A percentile compares a stretch with the other conserved stretches of the same genome.
These are phyloP conservation scores for Adelges cooleyi DNA, from an alignment of 1,140 invertebrate species.

Conservation along the genomic window DNA sequence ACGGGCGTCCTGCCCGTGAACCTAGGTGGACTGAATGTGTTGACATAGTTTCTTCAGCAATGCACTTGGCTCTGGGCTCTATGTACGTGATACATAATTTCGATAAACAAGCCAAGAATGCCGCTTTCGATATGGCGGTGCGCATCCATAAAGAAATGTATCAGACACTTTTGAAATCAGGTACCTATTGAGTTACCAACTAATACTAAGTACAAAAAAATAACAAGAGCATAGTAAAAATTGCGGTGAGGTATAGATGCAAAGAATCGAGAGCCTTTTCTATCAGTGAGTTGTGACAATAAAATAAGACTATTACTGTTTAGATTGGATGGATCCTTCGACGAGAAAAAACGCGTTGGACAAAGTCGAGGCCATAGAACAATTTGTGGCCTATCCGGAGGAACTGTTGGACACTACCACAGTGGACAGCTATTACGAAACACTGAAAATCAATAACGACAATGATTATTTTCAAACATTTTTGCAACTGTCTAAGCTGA, in stretches of 20 bases:
- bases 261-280: too few relatives aligned
- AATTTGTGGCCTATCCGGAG: constrained; percentile 48
- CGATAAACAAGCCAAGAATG: constrained; percentile 42
- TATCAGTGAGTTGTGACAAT: too few relatives aligned
- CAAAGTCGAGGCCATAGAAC: constrained; percentile 45
- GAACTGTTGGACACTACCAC: constrained; percentile 40
- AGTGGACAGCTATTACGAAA: neutral
- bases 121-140: constrained; percentile 52
- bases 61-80: constrained; percentile 46
- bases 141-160: constrained; percentile 50
- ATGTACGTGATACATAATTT: constrained; percentile 48
- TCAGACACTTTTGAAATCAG: constrained; percentile 41
- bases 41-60: constrained; percentile 39
- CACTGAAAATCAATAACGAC: neutral
- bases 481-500: neutral
- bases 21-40: neutral
- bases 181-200: too few relatives aligned
- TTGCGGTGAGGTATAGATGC: too few relatives aligned
- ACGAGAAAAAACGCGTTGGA: constrained; percentile 46
- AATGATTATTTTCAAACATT: neutral
- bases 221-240: too few relatives aligned
- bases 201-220: too few relatives aligned
- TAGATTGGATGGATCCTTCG: constrained; percentile 58
- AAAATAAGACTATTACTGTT: too few relatives aligned
- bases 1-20: neutral